A percentile compares a stretch with the other conserved stretches of the same genome.
These are phyloP conservation scores for Petrosia ficiformis DNA, from an alignment of 37 sponge, comb jelly and placozoan genomes.

Conservation along the genomic window DNA sequence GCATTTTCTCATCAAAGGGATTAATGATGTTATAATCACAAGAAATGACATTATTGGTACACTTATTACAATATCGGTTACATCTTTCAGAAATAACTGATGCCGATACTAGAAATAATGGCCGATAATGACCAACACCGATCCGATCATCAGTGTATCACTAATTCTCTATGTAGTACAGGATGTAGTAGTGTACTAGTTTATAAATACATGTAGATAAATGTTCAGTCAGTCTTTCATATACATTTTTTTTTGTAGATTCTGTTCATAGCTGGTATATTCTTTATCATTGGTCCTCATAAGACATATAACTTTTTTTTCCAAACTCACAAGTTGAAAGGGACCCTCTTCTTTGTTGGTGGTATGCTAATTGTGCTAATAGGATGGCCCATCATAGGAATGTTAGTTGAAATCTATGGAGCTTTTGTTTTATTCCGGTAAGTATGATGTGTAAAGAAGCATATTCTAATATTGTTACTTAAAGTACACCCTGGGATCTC, in stretches of 20 bases:
- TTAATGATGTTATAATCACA: no score
- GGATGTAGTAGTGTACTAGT: no score
- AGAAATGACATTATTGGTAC: no score
- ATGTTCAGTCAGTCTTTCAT: no score
- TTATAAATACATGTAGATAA: no score
- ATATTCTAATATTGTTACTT: neutral
- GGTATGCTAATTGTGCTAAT: slow-evolving; percentile 89
- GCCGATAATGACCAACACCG: no score
- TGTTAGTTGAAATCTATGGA: slow-evolving; percentile 92
- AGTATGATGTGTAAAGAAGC: slow-evolving; percentile 9
- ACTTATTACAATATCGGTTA: no score
- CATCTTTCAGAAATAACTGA: no score
- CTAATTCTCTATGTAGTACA: no score
- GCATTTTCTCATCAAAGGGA: no score
- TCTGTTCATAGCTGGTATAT: slow-evolving; percentile 90
- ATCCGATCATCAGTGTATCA: no score
- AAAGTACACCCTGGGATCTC: neutral
- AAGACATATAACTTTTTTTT: slow-evolving; percentile 95
- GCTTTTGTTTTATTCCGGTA: slow-evolving; percentile 88
- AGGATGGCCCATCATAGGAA: slow-evolving; percentile 94
- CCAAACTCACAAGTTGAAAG: slow-evolving; percentile 84
- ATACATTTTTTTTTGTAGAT: slow-evolving; percentile 51
- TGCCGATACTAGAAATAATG: no score
- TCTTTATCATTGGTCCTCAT: slow-evolving; percentile 85
- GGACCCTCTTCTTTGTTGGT: slow-evolving; percentile 84